Percentiles rank a stretch among this genome's conserved stretches.
Evolutionary conservation across 2,888 invertebrate genomes (phyloP).

Genomic region (Sthenelais limicola): DNA sequence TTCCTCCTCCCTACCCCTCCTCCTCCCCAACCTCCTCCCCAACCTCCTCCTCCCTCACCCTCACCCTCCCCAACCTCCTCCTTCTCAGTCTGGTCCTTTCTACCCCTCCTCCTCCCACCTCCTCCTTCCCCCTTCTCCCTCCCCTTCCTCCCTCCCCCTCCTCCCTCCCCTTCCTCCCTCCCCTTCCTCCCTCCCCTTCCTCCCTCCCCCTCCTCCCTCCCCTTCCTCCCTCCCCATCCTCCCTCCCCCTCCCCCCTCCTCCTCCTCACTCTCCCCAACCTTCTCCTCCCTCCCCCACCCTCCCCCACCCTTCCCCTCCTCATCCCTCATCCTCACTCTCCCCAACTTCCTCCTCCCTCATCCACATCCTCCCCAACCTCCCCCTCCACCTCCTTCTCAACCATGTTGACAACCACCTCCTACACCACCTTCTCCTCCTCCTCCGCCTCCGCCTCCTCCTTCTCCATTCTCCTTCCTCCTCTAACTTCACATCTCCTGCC

Average conservation of each 20-base stretch:
- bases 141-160: background rate
- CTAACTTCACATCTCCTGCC: background rate
- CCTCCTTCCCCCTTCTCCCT: background rate
- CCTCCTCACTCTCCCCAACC: constrained; percentile 3
- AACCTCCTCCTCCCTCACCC: background rate
- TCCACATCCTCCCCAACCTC: constrained; percentile 7
- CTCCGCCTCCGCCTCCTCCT: constrained; percentile 35
- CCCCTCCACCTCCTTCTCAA: constrained; percentile 19
- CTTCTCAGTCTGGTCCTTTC: background rate
- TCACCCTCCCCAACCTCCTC: background rate
- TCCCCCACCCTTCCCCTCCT: background rate
- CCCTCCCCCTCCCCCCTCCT: background rate
- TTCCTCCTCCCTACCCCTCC: background rate
- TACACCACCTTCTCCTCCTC: constrained; percentile 19
- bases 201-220: background rate
- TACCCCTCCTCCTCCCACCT: background rate
- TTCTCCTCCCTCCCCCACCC: constrained; percentile 7
- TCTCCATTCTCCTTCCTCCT: constrained; percentile 1
- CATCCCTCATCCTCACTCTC: background rate
- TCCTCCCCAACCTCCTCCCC: background rate
- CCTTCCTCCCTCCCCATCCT: background rate
- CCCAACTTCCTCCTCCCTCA: background rate
- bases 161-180: background rate
- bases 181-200: background rate
- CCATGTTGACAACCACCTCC: constrained; percentile 6